Evolutionary conservation across 2,888 invertebrate species (phyloP).

Genomic region (Papilio protenor): DNA sequence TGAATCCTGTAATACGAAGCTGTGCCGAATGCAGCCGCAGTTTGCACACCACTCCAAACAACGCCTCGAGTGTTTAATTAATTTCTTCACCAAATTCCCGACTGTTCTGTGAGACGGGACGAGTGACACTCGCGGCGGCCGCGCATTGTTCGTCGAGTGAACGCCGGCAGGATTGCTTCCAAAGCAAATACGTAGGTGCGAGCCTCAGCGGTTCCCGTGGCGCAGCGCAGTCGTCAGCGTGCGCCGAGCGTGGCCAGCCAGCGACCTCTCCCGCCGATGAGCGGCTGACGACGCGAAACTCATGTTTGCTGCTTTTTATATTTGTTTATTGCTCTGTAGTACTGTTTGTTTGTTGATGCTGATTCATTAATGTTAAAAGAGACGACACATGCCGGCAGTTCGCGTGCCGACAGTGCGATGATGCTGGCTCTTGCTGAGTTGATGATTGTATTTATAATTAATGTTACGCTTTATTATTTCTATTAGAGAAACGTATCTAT

Average conservation of each 20-base stretch:
- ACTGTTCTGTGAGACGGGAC: conserved; percentile 34
- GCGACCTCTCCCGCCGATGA: neutral
- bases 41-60: conserved; percentile 50
- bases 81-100: conserved; percentile 42
- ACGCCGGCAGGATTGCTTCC: conserved; percentile 32
- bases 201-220: conserved; percentile 28
- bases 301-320: conserved; percentile 7
- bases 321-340: conserved; percentile 16
- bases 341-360: conserved; percentile 6
- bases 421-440: neutral
- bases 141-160: conserved; percentile 41
- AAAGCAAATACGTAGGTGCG: conserved; percentile 31
- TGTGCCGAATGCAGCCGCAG: conserved; percentile 48
- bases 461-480: neutral
- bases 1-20: conserved; percentile 49
- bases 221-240: neutral
- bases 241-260: neutral
- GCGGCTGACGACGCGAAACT: neutral
- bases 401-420: neutral
- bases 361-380: neutral
- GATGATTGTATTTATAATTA: neutral
- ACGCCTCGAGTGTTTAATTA: conserved; percentile 43
- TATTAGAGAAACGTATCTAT: neutral
- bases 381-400: neutral
- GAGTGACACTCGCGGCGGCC: conserved; percentile 30